phyloP scores from a whole-genome alignment of 2,797 vertebrate genomes.

The Lateolabrax maculatus region DNA sequence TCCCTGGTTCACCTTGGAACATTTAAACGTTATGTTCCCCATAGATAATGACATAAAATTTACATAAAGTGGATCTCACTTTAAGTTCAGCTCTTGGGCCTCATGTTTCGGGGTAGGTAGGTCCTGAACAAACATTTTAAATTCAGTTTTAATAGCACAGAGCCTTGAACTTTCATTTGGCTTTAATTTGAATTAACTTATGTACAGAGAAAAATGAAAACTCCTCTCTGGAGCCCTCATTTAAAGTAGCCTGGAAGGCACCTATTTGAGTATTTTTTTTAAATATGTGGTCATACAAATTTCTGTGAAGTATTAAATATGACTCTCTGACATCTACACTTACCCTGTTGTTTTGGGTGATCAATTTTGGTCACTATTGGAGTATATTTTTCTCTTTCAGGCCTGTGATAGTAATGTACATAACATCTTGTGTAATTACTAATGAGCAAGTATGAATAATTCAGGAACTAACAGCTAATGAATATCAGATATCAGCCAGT shows the following conservation, averaged over 20 bases:
- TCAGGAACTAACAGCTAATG: not conserved
- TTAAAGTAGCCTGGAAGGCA: slow-evolving; percentile 15
- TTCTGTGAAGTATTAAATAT: slow-evolving; percentile 11
- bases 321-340: not conserved
- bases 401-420: not conserved
- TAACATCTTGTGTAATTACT: not conserved
- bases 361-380: not conserved
- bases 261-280: slow-evolving; percentile 16
- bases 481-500: not conserved
- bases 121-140: slow-evolving; percentile 1
- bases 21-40: slow-evolving; percentile 11
- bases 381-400: slow-evolving; percentile 10
- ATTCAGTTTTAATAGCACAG: slow-evolving; percentile 18
- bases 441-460: not conserved
- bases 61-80: slow-evolving; percentile 42
- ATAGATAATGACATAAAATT: slow-evolving; percentile 3
- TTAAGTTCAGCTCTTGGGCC: slow-evolving; percentile 30
- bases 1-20: slow-evolving; percentile 25
- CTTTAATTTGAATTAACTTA: slow-evolving; percentile 47
- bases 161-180: slow-evolving; percentile 47
- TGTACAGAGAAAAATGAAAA: slow-evolving; percentile 12
- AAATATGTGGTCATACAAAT: slow-evolving; percentile 5
- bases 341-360: slow-evolving; percentile 5
- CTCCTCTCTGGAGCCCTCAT: not conserved
- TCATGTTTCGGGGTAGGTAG: not conserved